Conservation (phyloP, 2,113 vertebrate species). For the Sterrhoptilus dennistouni region DNA sequence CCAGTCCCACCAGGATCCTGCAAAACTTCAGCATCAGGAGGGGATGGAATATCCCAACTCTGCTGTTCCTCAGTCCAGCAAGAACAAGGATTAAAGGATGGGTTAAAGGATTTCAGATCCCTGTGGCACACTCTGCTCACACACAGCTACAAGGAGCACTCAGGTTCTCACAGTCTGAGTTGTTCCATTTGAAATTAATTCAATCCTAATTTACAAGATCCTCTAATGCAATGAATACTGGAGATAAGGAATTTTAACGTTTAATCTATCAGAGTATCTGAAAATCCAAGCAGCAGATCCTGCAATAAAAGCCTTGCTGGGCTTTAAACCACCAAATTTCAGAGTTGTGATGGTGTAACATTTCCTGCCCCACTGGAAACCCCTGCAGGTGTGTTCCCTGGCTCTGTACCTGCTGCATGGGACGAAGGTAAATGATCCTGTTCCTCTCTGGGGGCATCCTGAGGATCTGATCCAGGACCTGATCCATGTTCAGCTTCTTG, state of each 20-base stretch:
- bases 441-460: constrained; percentile 95
- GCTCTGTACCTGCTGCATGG: constrained; percentile 91
- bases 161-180: not conserved
- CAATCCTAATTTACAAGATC: not conserved
- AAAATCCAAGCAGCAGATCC: not conserved
- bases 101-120: not conserved
- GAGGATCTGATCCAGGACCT: constrained; percentile 95
- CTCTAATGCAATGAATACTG: not conserved
- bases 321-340: not conserved
- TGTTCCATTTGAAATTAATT: not conserved
- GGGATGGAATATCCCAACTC: not conserved
- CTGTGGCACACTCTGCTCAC: not conserved
- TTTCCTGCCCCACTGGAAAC: not conserved
- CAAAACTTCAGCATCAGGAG: not conserved
- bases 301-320: not conserved
- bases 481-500: constrained; percentile 97
- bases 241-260: not conserved
- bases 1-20: not conserved
- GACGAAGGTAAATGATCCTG: constrained; percentile 95
- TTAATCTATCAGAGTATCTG: not conserved
- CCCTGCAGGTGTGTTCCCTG: not conserved
- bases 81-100: not conserved
- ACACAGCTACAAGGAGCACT: not conserved
- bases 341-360: rapidly evolving
- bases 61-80: not conserved